phyloP scores from a whole-genome alignment of 1,140 invertebrate species.

The Drosophila sucinea region DNA sequence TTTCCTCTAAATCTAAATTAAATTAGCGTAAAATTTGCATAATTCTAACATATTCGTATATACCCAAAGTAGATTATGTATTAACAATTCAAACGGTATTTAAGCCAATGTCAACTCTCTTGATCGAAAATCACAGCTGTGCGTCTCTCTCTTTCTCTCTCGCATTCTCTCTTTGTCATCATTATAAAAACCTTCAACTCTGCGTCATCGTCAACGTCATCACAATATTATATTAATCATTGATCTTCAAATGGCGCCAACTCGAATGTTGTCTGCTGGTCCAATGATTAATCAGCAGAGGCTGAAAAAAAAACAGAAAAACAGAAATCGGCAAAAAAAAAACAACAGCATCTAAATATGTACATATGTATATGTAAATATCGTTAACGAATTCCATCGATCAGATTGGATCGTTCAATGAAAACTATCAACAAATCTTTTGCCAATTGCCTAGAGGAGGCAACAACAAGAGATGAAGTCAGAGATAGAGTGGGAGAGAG shows the following conservation, averaged over 20 bases:
- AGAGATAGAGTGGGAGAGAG: background rate
- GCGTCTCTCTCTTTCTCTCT: background rate
- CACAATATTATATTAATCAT: conserved; percentile 64
- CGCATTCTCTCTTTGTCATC: conserved; percentile 13
- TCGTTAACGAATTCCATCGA: conserved; percentile 47
- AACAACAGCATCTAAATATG: background rate
- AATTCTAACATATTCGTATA: background rate
- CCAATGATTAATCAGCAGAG: conserved; percentile 23
- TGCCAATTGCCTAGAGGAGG: conserved; percentile 22
- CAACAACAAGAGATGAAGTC: background rate
- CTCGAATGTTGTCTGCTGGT: conserved; percentile 17
- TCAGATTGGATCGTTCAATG: conserved; percentile 26
- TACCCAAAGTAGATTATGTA: background rate
- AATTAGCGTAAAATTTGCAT: too few relatives aligned
- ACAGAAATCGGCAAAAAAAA: background rate
- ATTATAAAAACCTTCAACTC: conserved; percentile 26
- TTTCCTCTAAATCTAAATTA: too few relatives aligned
- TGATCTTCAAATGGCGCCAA: conserved; percentile 49
- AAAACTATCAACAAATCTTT: conserved; percentile 28
- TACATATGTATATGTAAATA: conserved; percentile 25
- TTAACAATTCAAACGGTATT: conserved; percentile 28
- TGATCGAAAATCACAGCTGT: conserved; percentile 28
- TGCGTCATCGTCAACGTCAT: conserved; percentile 48
- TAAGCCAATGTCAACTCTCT: conserved; percentile 71
- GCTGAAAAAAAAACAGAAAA: background rate